Evolutionary conservation across 2,888 invertebrate genomes (phyloP), one percentile per base, ranked within the genome.

Genomic region (Spisula subtruncata): DNA sequence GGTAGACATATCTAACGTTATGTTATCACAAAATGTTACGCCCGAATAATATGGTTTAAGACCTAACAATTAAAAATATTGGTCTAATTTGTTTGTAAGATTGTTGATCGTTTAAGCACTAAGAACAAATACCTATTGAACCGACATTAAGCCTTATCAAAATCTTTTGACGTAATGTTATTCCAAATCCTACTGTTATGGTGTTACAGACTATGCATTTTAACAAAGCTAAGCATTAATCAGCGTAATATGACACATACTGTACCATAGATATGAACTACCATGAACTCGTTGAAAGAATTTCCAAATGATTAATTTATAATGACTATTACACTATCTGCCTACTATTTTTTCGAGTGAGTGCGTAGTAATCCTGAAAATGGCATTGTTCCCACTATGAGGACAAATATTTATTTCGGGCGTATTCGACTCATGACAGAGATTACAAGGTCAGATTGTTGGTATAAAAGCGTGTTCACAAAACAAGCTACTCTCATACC

Each of bases 401-500:
- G 80, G 46, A 80, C 87, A 83, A 60, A 85, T 86, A 51, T 60
- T 56, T 41, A n/a, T 48, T 66, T 48, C 46, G 81, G 81, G 86
- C 86, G 86, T 86, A 29, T 66, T 81, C 85, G 85, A 79, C 35
- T 56, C 85, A 80, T 85, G 41, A 8, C 51, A 51, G 54, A 25
- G 8, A 35, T 85, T 85, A 85, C 85, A 56, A 85, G 79, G 51
- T 20, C 16, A 41, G 8, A n/a, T 32, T 32, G 41, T 32, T 79
- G 29, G 85, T 85, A 85, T 85, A 85, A 85, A 87, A 83, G 83
- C 82, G 14, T 54, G 83, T 54, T 16, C 66, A n/a, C 29, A 25
- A 71, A 35, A 2, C 79, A 16, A 79, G 54, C 25, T 75, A 35
- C 29, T 51, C 16, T 79, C 51, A 80, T 75, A 32, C 51, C n/a